Base-by-base conservation (phyloP, 2,797 vertebrate genomes). In the Phoxinus dragarum region DNA sequence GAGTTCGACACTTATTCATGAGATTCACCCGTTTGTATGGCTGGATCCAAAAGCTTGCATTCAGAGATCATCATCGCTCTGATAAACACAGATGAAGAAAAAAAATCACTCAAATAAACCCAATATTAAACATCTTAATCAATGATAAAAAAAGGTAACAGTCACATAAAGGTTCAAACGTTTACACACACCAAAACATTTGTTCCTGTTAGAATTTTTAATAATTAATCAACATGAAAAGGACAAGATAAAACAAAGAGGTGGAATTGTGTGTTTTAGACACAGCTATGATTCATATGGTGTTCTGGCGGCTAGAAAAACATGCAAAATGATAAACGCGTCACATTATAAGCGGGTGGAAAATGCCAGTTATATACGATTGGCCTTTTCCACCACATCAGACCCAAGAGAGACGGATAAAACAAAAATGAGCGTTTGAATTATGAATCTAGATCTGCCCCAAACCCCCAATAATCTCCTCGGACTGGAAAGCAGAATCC, bases 1-100 rank as follows among this genome's bases (percentile, higher is more conserved):
- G 10, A 21, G 23, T 59, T 10, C 2, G 17, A 4, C 4, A 54
- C 76, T 52, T n/a, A 23, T 52, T 83, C 11, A 23, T 61, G 19
- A 83, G 42, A 67, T 66, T 84, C 14, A 9, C 59, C 4, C 2
- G 10, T 66, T 66, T 82, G 40, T 82, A 44, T 83, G 81, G 81
- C 73, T 84, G 82, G 73, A 40, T 54, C 61, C 61, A 47, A 74
- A 82, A 68, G 47, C 23, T 84, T 17, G 38, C 36, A 71, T 42
- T 21, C n/a, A 71, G 17, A 71, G 52, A 56, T 31, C 64, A 66
- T 31, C 36, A 14, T 72, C 5, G 38, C 38, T 82, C 34, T 27
- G 17, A 72, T 2, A 8, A n/a, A 47, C 21, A 73, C 16, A 36
- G 31, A 27, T 27, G 27, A 27, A 27, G 27, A 66, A 21, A 27